phyloP scores from a whole-genome alignment of 1,140 invertebrate species.

The Laodelphax striatellus region DNA sequence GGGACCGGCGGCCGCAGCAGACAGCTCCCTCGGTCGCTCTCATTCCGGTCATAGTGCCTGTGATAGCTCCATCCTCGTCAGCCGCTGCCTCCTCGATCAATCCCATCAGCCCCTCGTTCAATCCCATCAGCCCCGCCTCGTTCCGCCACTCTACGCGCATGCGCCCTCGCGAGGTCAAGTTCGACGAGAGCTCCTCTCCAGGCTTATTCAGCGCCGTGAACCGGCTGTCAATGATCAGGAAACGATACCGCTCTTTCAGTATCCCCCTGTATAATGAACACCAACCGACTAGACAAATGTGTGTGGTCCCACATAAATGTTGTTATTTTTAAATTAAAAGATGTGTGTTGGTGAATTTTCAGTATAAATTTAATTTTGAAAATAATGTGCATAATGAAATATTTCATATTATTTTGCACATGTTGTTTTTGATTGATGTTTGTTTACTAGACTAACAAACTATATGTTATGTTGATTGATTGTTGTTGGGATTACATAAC shows the following conservation, averaged over 20 bases:
- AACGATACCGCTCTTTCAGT: slow-evolving; percentile 9
- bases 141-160: slow-evolving; percentile 27
- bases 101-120: slow-evolving; percentile 22
- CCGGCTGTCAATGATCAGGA: background rate
- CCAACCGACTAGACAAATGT: too few relatives aligned
- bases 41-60: slow-evolving; percentile 22
- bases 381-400: too few relatives aligned
- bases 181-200: slow-evolving; percentile 40
- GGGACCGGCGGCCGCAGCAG: slow-evolving; percentile 12
- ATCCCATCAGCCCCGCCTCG: slow-evolving; percentile 28
- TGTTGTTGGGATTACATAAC: too few relatives aligned
- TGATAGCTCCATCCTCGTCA: slow-evolving; percentile 27
- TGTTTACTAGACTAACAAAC: too few relatives aligned
- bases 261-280: background rate
- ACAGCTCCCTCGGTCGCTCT: slow-evolving; percentile 14
- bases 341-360: too few relatives aligned
- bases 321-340: too few relatives aligned
- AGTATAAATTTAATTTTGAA: too few relatives aligned
- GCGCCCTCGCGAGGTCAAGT: slow-evolving; percentile 39
- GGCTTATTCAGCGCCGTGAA: background rate
- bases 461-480: too few relatives aligned
- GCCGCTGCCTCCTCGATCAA: slow-evolving; percentile 26
- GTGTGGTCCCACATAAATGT: too few relatives aligned
- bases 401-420: too few relatives aligned
- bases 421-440: too few relatives aligned